These are phyloP conservation scores for Clarias laeviceps DNA, from an alignment of 2,797 vertebrate genomes.

Conservation along the genomic window DNA sequence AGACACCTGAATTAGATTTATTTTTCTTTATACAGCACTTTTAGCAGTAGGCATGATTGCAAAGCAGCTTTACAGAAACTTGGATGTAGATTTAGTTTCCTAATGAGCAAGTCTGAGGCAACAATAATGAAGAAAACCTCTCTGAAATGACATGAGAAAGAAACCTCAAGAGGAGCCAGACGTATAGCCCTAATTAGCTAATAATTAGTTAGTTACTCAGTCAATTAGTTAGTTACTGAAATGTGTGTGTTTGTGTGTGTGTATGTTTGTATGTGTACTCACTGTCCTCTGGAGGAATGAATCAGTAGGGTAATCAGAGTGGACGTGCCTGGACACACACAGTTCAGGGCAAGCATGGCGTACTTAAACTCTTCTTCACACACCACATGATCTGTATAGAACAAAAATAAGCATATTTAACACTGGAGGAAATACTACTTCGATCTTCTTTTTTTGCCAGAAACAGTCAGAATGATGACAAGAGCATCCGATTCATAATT, in stretches of 20 bases:
- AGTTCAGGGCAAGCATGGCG: conserved; percentile 86
- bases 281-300: conserved; percentile 87
- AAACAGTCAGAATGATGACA: background rate
- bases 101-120: background rate
- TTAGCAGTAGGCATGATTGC: background rate
- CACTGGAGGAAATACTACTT: background rate
- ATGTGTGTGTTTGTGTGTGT: conserved; percentile 13
- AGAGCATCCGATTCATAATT: background rate
- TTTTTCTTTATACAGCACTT: background rate
- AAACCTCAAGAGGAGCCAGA: background rate
- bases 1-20: background rate
- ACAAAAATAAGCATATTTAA: conserved; percentile 1
- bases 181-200: background rate
- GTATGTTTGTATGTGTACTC: conserved; percentile 60
- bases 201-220: background rate
- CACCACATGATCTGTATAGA: conserved; percentile 80
- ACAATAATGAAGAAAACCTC: conserved; percentile 1
- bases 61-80: background rate
- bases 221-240: background rate
- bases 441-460: background rate
- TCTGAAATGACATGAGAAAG: background rate
- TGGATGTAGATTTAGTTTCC: background rate
- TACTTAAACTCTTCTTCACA: conserved; percentile 88
- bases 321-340: conserved; percentile 84
- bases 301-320: conserved; percentile 85